Conservation (phyloP, 2,113 vertebrate genomes). For the Misgurnus mizolepis region DNA sequence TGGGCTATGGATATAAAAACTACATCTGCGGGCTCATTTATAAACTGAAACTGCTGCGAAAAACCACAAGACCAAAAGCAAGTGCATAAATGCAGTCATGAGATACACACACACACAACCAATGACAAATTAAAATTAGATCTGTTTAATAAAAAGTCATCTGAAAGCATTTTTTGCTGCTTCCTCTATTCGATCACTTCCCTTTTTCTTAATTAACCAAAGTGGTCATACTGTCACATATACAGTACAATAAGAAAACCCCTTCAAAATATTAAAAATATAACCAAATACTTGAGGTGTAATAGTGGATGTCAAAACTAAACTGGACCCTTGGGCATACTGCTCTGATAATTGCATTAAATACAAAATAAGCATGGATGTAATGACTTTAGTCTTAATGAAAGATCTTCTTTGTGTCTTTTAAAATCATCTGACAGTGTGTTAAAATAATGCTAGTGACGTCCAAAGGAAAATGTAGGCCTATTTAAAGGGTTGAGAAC, state of each 20-base stretch:
- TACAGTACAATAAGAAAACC: background rate
- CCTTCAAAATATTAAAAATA: background rate
- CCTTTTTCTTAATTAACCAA: background rate
- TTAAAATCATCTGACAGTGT: constrained; percentile 63
- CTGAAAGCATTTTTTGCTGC: constrained; percentile 62
- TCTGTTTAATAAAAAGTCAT: constrained; percentile 71
- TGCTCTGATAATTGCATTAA: constrained; percentile 16
- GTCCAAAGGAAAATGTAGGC: constrained; percentile 1
- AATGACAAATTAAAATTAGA: constrained; percentile 75
- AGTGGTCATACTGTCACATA: background rate
- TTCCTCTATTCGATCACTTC: constrained; percentile 44
- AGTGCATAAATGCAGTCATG: constrained; percentile 74
- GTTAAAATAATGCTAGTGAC: background rate
- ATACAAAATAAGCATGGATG: constrained; percentile 58
- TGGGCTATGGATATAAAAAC: background rate
- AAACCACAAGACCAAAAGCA: constrained; percentile 53
- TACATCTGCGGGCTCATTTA: constrained; percentile 3
- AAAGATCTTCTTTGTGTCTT: constrained; percentile 59
- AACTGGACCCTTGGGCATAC: background rate
- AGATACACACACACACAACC: constrained; percentile 68
- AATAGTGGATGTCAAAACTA: background rate
- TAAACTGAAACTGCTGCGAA: constrained; percentile 29
- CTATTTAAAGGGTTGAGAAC: constrained; percentile 3
- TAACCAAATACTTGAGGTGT: background rate
- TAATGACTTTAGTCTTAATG: constrained; percentile 59